Base-by-base conservation (phyloP, 2,888 invertebrate genomes). In the Yponomeuta plumbellus region DNA sequence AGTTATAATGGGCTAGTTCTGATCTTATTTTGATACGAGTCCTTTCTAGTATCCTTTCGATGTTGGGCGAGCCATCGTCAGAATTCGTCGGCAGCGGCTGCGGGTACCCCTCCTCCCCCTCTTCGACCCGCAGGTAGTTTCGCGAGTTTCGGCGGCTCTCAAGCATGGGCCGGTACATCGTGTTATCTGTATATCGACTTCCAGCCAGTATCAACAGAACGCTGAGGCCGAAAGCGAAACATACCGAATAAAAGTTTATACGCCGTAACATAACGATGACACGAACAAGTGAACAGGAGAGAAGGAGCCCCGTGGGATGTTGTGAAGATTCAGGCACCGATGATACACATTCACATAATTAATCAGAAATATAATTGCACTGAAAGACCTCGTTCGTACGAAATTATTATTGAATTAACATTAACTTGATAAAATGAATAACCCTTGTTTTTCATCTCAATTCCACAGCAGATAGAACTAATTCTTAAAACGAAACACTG, bases 61-160 rank as follows among this genome's bases (percentile, higher is more conserved):
- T 77, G 69, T 86, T 78, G 65, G 85, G 81, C 39, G 84, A 83
- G 64, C 84, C 86, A 71, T 88, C 86, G 70, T 81, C 80, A 0
- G 81, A 74, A 67, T 82, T 83, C n/a, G 87, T 88, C n/a, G 88
- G 83, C 68, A 83, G 74, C 34, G 81, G 75, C 70, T 84, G 83
- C 66, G 76, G 68, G 44, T 80, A 74, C 68, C 71, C 76, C 39
- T 85, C 85, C 17, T 88, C 86, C 64, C 80, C 81, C 73, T 87
- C 82, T 72, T 95, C 95, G 69, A 95, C 91, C 80, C 95, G 95
- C 66, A 93, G 86, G 74, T 95, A 88, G 72, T 84, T 87, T 69
- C 85, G 85, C 67, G 86, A 78, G 72, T 85, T 88, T 71, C 88
- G 84, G 70, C 86, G 81, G 72, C 77, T 85, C 74, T 91, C 91